Evolutionary conservation across 2,888 invertebrate genomes (phyloP).

Genomic region (Volucella zonaria): DNA sequence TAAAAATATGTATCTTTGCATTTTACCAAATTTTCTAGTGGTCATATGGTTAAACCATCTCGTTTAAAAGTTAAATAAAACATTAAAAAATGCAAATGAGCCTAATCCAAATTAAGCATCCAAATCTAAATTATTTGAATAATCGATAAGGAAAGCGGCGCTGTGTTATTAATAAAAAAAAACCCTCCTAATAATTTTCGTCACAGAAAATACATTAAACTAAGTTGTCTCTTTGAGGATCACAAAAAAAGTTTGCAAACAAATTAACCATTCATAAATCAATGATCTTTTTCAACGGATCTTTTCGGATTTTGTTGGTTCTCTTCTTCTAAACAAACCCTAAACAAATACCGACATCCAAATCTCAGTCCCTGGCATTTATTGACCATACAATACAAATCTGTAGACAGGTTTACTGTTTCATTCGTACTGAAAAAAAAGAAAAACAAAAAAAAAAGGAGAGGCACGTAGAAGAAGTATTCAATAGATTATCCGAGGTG

Average conservation of each 20-base stretch:
- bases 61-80: too few species aligned
- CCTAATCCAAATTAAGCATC: too few species aligned
- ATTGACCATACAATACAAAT: slow-evolving; percentile 63
- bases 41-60: too few species aligned
- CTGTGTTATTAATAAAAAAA: too few species aligned
- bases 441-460: slow-evolving; percentile 10
- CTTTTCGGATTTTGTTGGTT: slow-evolving; percentile 13
- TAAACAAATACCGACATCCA: slow-evolving; percentile 29
- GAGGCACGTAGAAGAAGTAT: slow-evolving; percentile 18
- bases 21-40: too few species aligned
- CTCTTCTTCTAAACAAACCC: slow-evolving; percentile 48
- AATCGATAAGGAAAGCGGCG: too few species aligned
- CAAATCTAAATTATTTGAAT: too few species aligned
- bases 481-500: slow-evolving; percentile 27
- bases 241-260: slow-evolving; percentile 34
- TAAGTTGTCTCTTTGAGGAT: neutral
- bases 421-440: slow-evolving; percentile 19
- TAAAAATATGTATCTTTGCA: too few species aligned
- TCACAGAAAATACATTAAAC: neutral
- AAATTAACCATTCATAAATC: slow-evolving; percentile 41
- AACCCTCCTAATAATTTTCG: too few species aligned
- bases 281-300: slow-evolving; percentile 50
- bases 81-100: too few species aligned
- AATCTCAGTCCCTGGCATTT: slow-evolving; percentile 28
- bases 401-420: slow-evolving; percentile 64